Base-by-base conservation (phyloP, 2,797 vertebrate species). In the Miichthys miiuy region DNA sequence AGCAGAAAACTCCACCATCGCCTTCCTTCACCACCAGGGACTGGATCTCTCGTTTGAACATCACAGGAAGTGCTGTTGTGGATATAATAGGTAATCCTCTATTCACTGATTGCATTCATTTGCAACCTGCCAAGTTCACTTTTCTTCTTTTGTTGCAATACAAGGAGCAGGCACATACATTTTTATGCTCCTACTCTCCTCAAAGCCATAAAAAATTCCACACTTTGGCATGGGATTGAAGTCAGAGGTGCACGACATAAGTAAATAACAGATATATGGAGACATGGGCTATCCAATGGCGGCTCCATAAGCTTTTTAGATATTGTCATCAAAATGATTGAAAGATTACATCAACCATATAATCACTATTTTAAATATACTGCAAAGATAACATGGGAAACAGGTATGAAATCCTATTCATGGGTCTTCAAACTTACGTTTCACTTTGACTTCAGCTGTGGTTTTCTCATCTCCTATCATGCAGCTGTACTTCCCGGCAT, bases 21-120 rank as follows among this genome's bases (percentile, higher is more conserved):
- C 96, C 97, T 90, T 98, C 97, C 4, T 93, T 96, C 1, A 92
- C 95, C 46, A 93, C 90, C 82, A 96, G 83, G 5, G 90, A 79
- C 77, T 95, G 88, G 57, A 98, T 85, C 76, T 96, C 95, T 84
- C 64, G 93, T 74, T 96, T 95, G 87, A 99, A 98, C 61, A 89
- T 92, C 30, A 97, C 93, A 0, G 97, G 97, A 5, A 96, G 89
- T 10, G 95, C 97, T 98, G 91, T 68, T 30, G 41, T 42, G 16
- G 20, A 4, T 11, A 62, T 30, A 41, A 62, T 21, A 65, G 5
- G 72, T 46, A 73, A 12, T 10, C 1, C 1, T 25, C 8, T 6
- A 27, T 54, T 68, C 4, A 65, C 3, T 50, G 12, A 71, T 16
- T 60, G 34, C 41, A 61, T 3, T 58, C 9, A 25, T 58, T 68